Base-by-base conservation (phyloP, 2,888 invertebrate species). In the Archips crataeganus region DNA sequence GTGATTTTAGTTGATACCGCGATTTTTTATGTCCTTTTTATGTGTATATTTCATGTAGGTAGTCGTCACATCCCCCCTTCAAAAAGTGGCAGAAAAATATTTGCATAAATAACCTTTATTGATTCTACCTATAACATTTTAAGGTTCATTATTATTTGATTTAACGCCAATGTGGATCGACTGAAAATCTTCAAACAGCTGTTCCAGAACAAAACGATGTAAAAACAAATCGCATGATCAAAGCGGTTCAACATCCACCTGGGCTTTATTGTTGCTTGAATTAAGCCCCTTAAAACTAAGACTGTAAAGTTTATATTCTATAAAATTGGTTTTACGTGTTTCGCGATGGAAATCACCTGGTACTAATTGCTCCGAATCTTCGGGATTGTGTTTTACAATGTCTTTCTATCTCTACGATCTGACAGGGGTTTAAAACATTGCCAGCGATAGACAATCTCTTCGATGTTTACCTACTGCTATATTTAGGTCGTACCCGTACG, bases 231-330 rank as follows among this genome's bases (percentile, higher is more conserved):
- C 36, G 34, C 42, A 11, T 65, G 65, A 71, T 71, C 71, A 65
- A 71, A 71, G 71, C 23, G 49, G 15, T 42, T 51, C 11, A 39
- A 10, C 39, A 9, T 54, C 15, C 63, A 71, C 39, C 70, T 65
- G 59, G 36, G 13, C 0, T 59, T 42, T 13, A 42, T 42, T 59
- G n/a, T 36, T 64, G 13, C 32, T 54, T 67, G 49, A 3, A 69
- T 62, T 23, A 2, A 60, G 15, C 13, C 15, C 6, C 39, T 68
- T 61, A 36, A 23, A 61, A 15, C 34, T 39, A n/a, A 1, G 5
- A 10, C 1, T 23, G 11, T 61, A 60, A 68, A 49, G 36, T 60
- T 39, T 61, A 49, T 61, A 61, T 11, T 54, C 34, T 3, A 11
- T 49, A 23, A 39, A 4, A 49, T 49, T 10, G 15, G 8, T 8